Evolutionary conservation across 2,888 invertebrate genomes (phyloP).

Genomic region (Tetheella fluctuosa): DNA sequence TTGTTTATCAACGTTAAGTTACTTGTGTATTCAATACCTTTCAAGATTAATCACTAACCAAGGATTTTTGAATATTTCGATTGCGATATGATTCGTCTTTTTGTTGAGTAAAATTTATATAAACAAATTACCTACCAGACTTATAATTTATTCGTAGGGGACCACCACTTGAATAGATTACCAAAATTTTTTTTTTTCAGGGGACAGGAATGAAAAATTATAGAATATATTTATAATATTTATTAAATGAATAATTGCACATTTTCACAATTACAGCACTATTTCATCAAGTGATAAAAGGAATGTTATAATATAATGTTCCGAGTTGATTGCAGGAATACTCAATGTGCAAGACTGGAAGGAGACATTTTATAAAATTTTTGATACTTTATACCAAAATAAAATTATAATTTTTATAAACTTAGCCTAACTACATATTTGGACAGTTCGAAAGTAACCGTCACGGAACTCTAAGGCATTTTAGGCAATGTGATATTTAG

Average conservation of each 20-base stretch:
- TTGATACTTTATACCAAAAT: slow-evolving; percentile 1
- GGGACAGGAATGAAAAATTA: slow-evolving; percentile 15
- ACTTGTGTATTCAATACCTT: too few relatives aligned
- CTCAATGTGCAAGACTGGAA: background rate
- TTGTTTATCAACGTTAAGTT: too few relatives aligned
- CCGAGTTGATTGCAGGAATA: background rate
- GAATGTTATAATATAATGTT: slow-evolving; percentile 26
- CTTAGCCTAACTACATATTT: background rate
- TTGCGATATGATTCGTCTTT: too few relatives aligned
- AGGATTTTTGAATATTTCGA: too few relatives aligned
- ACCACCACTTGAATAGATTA: too few relatives aligned
- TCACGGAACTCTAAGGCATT: background rate
- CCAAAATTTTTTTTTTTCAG: background rate
- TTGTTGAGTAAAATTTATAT: too few relatives aligned
- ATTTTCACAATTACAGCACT: slow-evolving; percentile 29
- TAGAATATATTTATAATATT: slow-evolving; percentile 39
- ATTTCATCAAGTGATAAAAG: slow-evolving; percentile 14
- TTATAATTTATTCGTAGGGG: too few relatives aligned
- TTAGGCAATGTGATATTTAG: background rate
- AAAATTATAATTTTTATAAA: background rate
- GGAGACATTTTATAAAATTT: background rate
- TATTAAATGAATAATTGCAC: slow-evolving; percentile 38
- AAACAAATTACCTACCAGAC: too few relatives aligned
- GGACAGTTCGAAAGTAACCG: background rate
- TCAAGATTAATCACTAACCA: too few relatives aligned